A percentile compares a stretch with the other conserved stretches of the same genome.
Conservation (phyloP, 2,113 vertebrate genomes). For the Myiopsitta monachus region DNA sequence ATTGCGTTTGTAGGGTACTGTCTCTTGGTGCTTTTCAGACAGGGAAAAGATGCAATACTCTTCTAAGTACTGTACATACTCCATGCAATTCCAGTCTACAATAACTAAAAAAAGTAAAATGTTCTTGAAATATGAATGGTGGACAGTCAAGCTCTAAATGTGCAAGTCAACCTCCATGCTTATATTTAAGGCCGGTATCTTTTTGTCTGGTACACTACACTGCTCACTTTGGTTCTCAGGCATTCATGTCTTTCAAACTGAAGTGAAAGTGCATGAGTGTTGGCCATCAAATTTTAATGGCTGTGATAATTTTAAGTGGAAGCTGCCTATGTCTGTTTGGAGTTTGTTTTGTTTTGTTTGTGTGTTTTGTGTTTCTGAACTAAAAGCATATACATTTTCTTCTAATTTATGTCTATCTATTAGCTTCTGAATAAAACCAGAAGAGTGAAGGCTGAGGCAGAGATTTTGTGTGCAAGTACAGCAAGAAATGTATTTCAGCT, state of each 20-base stretch:
- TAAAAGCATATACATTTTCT: not conserved
- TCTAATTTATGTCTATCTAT: not conserved
- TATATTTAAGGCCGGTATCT: not conserved
- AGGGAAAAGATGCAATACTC: not conserved
- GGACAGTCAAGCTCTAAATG: not conserved
- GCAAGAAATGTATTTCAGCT: not conserved
- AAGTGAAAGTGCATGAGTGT: slow-evolving; percentile 26
- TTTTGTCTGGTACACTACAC: not conserved
- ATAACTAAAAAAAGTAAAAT: not conserved
- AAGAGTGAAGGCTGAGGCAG: not conserved
- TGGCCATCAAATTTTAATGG: slow-evolving; percentile 42
- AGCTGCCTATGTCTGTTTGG: not conserved
- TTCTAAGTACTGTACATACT: not conserved
- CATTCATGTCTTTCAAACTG: slow-evolving; percentile 15
- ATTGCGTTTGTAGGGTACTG: not conserved
- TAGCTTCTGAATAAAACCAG: not conserved
- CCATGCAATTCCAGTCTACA: not conserved
- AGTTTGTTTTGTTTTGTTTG: not conserved
- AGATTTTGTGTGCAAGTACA: not conserved
- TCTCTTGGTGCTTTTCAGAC: not conserved
- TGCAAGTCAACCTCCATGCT: not conserved
- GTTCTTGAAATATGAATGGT: not conserved
- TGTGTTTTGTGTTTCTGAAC: not conserved
- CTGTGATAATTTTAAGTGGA: not conserved
- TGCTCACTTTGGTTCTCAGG: not conserved